phyloP scores from a whole-genome alignment of 2,888 invertebrate species.

The Sarcophaga rosellei region DNA sequence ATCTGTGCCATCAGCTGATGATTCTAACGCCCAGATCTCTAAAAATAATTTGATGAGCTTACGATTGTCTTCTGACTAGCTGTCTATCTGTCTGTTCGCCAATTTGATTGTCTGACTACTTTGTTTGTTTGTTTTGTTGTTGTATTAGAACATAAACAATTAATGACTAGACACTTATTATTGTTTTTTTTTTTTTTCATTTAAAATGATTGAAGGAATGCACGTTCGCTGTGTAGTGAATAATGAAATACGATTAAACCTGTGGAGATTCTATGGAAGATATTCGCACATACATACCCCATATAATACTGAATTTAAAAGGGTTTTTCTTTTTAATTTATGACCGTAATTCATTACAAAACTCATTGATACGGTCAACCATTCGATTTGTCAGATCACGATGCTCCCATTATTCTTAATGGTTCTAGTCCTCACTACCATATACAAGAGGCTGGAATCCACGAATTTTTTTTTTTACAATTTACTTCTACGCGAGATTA shows the following conservation, averaged over 20 bases:
- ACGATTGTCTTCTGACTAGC: neutral
- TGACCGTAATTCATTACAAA: too few species aligned
- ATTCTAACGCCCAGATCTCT: constrained; percentile 19
- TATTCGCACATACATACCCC: too few species aligned
- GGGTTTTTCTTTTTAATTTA: neutral
- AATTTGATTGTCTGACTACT: neutral
- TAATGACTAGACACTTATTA: neutral
- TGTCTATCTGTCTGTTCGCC: neutral
- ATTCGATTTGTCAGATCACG: too few species aligned
- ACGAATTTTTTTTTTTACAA: too few species aligned
- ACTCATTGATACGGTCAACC: too few species aligned
- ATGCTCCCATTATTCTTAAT: too few species aligned
- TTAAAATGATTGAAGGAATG: constrained; percentile 16
- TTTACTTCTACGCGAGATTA: too few species aligned
- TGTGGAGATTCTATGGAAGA: neutral
- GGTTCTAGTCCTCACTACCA: too few species aligned
- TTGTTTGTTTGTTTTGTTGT: neutral
- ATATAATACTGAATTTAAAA: too few species aligned
- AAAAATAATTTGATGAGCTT: constrained; percentile 55
- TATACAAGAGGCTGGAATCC: too few species aligned
- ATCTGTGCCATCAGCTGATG: neutral
- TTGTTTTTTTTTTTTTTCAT: neutral
- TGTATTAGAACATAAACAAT: neutral
- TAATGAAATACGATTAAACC: constrained; percentile 11
- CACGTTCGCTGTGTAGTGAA: constrained; percentile 22